Evolutionary conservation across 2,888 invertebrate species (phyloP).

Genomic region (Cantharis flavilabris): DNA sequence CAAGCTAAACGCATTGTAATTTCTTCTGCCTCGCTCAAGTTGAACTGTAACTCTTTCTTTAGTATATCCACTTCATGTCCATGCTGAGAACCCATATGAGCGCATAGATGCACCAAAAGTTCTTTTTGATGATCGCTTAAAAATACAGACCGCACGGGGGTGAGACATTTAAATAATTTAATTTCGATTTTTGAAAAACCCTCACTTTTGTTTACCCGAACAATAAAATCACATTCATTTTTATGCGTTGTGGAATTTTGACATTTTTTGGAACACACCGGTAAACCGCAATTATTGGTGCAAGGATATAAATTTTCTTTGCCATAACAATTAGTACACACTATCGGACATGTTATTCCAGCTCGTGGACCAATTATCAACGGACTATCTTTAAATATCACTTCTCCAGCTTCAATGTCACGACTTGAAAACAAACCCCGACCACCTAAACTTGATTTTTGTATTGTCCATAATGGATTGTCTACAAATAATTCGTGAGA

Average conservation of each 20-base stretch:
- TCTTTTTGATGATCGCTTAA: slow-evolving; percentile 56
- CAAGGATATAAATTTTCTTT: slow-evolving; percentile 58
- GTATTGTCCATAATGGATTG: slow-evolving; percentile 63
- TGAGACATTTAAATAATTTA: slow-evolving; percentile 52
- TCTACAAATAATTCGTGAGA: slow-evolving; percentile 15
- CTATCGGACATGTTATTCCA: slow-evolving; percentile 58
- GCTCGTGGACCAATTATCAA: slow-evolving; percentile 72
- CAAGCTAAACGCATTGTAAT: slow-evolving; percentile 64
- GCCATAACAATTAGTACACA: slow-evolving; percentile 70
- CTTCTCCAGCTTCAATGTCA: slow-evolving; percentile 69
- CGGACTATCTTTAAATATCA: slow-evolving; percentile 73
- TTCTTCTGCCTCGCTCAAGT: slow-evolving; percentile 62
- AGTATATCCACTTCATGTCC: slow-evolving; percentile 63
- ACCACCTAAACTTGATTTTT: slow-evolving; percentile 66
- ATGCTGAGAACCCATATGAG: slow-evolving; percentile 60
- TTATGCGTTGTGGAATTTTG: slow-evolving; percentile 62
- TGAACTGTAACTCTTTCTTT: slow-evolving; percentile 56
- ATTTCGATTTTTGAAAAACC: slow-evolving; percentile 53
- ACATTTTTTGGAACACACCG: slow-evolving; percentile 70
- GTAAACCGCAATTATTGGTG: slow-evolving; percentile 67
- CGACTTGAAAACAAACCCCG: slow-evolving; percentile 73
- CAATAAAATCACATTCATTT: slow-evolving; percentile 68
- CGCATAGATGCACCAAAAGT: slow-evolving; percentile 60
- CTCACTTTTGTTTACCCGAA: slow-evolving; percentile 58
- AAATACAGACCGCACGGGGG: slow-evolving; percentile 55